Evolutionary conservation across 2,797 vertebrate genomes (phyloP).

Genomic region (Pelodytes ibericus): DNA sequence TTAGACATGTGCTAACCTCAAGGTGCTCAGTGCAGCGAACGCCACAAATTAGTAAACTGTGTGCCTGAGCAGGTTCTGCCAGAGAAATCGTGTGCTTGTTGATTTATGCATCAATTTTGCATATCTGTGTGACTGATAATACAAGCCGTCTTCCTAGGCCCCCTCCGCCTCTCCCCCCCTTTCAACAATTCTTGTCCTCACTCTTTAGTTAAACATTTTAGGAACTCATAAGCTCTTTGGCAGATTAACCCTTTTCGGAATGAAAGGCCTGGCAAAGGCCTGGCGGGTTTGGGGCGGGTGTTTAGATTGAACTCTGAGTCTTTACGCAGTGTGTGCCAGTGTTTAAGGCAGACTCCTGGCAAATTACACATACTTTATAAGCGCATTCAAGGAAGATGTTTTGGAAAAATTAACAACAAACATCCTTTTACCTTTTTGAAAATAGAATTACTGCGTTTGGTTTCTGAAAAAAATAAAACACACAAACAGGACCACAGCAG

Average conservation of each 20-base stretch:
- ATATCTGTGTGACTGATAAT: slow-evolving; percentile 26
- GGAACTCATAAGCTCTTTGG: slow-evolving; percentile 1
- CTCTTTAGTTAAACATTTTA: neutral
- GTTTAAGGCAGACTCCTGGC: no score
- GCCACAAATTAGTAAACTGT: slow-evolving; percentile 87
- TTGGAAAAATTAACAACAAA: no score
- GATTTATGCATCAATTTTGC: slow-evolving; percentile 66
- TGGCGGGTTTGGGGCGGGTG: no score
- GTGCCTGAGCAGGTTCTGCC: slow-evolving; percentile 77
- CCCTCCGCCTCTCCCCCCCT: slow-evolving; percentile 1
- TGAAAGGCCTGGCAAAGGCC: neutral
- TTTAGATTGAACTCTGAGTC: no score
- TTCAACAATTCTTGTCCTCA: neutral
- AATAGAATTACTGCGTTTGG: no score
- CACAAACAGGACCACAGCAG: no score
- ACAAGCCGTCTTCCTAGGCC: slow-evolving; percentile 14
- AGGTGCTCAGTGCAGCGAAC: slow-evolving; percentile 87
- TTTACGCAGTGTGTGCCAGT: no score
- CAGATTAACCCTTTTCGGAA: neutral
- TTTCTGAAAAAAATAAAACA: no score
- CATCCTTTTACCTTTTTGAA: no score
- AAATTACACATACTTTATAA: no score
- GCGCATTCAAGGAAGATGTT: no score
- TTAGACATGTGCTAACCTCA: slow-evolving; percentile 96
- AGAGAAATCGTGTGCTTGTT: slow-evolving; percentile 64